Base-by-base conservation (phyloP, 2,113 vertebrate species). In the Phodopus roborovskii region DNA sequence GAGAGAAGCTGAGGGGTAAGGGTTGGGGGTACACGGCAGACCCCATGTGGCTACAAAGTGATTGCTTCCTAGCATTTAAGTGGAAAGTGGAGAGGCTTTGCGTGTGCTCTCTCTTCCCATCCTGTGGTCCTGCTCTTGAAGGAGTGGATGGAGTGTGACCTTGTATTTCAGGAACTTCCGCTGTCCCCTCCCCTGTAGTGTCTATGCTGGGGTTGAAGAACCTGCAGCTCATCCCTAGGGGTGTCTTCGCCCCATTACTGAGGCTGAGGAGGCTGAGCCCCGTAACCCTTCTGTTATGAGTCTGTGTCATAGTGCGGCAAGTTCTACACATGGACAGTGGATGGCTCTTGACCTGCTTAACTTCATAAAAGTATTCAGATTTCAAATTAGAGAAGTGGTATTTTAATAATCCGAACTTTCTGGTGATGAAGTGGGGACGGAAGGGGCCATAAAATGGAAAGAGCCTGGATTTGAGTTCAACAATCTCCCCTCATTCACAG, bases 71-170 rank as follows among this genome's bases (percentile, higher is more conserved):
- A 13, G 68, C 26, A 30, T 9, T 33, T 5, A 19, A 24, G 39
- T 5, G 11, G 4, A 0, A 36, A 53, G 0, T 3, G 4, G 3
- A 3, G 12, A 0, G 8, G 24, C 33, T 20, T 0, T 12, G 24
- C 1, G 28, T 36, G 56, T 11, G 45, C 45, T 45, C 28, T 12
- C 4, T 1, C 5, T 28, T n/a, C n/a, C n/a, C n/a, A n/a, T n/a
- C n/a, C 13, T n/a, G 22, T 0, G 19, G 1, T 48, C 39, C 12
- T 17, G 28, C 42, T 10, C 24, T 24, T 0, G 30, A 12, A 42
- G 3, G 24, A 62, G n/a, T 0, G 0, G 39, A 24, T 28, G 48
- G 24, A 9, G 28, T 62, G 20, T 11, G 70, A 13, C 8, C 45
- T 42, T 62, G 13, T 45, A 12, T 12, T 5, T 30, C 0, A 6